Evolutionary conservation across 2,113 vertebrate species (phyloP), one percentile per base, ranked within the genome.

Genomic region (Cichladusa arquata): DNA sequence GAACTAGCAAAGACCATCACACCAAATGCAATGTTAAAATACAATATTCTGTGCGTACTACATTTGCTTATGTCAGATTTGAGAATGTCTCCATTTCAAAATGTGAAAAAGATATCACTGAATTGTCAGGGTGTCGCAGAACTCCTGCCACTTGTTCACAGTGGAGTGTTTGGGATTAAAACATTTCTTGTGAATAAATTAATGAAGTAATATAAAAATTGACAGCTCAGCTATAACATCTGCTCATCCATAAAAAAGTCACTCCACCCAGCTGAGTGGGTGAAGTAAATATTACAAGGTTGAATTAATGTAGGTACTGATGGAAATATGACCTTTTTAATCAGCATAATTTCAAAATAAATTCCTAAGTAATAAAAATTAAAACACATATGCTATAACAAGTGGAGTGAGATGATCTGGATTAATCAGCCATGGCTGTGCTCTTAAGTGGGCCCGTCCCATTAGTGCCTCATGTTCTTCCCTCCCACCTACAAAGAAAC

Each of bases 201-300:
- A 97, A 94, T 91, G 66, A 88, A 90, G 71, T 80, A 86, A 84
- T 79, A 90, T 33, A 78, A 90, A 95, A 94, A 94, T 83, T 81
- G 76, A 94, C 82, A 94, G 92, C 90, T 96, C 82, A 88, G 92
- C 90, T 94, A 64, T 90, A 95, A 78, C 79, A 88, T 67, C 54
- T 92, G 56, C 82, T 96, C 79, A 92, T 77, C 88, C 90, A 93
- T 92, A 84, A 94, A 94, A 79, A 67, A 95, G 86, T 78, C 60
- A 86, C 93, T 93, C 94, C 94, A 96, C 95, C 94, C 92, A 96
- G 72, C 48, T 92, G 95, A 95, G 94, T 95, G 76, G 56, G 85
- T 88, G 90, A 93, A 92, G 90, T 81, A 88, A 94, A 93, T 94
- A 88, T 94, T 94, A 90, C 76, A 90, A 86, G 82, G 82, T 48